Evolutionary conservation across 2,113 vertebrate species (phyloP).

Genomic region (Pygoscelis adeliae): DNA sequence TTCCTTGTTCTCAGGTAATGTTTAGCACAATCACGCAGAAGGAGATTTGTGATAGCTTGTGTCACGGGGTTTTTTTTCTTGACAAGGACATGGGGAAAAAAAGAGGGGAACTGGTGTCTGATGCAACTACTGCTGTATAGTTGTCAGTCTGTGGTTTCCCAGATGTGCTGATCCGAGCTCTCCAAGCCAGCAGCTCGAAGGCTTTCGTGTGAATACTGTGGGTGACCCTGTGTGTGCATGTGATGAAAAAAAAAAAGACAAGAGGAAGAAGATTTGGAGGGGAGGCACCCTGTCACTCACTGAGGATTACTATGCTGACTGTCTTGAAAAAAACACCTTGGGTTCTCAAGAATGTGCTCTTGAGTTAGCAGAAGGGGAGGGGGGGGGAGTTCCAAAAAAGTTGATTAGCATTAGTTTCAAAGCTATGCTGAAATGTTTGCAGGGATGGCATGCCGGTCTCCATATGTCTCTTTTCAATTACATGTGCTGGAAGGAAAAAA

Average conservation of each 20-base stretch:
- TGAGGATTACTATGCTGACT: not conserved
- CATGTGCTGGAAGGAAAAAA: conserved; percentile 74
- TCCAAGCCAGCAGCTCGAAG: not conserved
- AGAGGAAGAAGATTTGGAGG: not conserved
- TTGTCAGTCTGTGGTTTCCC: not conserved
- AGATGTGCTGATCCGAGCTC: not conserved
- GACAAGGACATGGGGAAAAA: not conserved
- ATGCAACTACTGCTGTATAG: accelerated
- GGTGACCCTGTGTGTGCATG: not conserved
- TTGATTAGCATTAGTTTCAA: conserved; percentile 77
- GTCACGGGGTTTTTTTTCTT: not conserved
- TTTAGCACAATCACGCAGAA: not conserved
- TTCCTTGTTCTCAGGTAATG: conserved; percentile 77
- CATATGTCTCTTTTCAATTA: conserved; percentile 84
- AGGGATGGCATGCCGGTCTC: conserved; percentile 79
- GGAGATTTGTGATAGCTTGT: not conserved
- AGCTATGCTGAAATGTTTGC: conserved; percentile 79
- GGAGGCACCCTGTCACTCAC: not conserved
- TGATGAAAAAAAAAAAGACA: too few relatives aligned
- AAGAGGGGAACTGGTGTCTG: not conserved
- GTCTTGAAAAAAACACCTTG: conserved; percentile 11
- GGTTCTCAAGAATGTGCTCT: not conserved
- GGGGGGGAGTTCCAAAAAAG: conserved; percentile 19
- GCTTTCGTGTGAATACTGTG: not conserved
- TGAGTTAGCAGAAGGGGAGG: conserved; percentile 4